Base-by-base conservation (phyloP, 2,113 vertebrate species). In the Notothenia coriiceps region DNA sequence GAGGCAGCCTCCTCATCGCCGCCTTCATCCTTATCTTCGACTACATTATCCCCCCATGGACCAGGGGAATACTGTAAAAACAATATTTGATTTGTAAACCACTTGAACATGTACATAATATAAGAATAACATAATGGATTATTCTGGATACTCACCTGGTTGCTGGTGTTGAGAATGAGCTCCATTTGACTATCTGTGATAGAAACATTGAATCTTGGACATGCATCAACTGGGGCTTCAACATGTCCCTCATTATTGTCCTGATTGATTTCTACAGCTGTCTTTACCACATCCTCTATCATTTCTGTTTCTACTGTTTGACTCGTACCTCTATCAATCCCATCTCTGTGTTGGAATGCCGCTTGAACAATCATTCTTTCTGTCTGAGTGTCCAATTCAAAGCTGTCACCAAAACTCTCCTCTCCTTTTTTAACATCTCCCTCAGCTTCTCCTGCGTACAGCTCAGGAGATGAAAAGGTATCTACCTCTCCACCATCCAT, bases 301-400 rank as follows among this genome's bases (percentile, higher is more conserved):
- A 60, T 14, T 29, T 77, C 70, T 2, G 25, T 25, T 56, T 55
- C 82, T 2, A 49, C 65, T 1, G 1, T 1, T 40, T 63, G 51
- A 61, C 29, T 66, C 18, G 0, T 13, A 7, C 35, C 56, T 69
- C 0, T 35, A 9, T 44, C 50, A 12, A 18, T 66, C 11, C 22
- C 56, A 10, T 62, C 70, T 54, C 43, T 13, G 20, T 18, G n/a
- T 33, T 51, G 29, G 9, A 29, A 47, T 1, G 65, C 74, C 40
- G 93, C 91, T 59, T 97, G 96, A 77, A 95, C 93, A 70, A 99
- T 94, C 67, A 99, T 94, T 90, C 93, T 95, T 71, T 99, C 97
- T 6, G 96, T 98, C 83, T 98, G 97, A 79, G 96, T 97, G 92
- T 99, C 97, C 78, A 99, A 85, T 88, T 95, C 96, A 77, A 99